These are phyloP conservation scores for Hyposmocoma kahamanoa DNA, from an alignment of 1,140 invertebrate species.

Conservation along the genomic window DNA sequence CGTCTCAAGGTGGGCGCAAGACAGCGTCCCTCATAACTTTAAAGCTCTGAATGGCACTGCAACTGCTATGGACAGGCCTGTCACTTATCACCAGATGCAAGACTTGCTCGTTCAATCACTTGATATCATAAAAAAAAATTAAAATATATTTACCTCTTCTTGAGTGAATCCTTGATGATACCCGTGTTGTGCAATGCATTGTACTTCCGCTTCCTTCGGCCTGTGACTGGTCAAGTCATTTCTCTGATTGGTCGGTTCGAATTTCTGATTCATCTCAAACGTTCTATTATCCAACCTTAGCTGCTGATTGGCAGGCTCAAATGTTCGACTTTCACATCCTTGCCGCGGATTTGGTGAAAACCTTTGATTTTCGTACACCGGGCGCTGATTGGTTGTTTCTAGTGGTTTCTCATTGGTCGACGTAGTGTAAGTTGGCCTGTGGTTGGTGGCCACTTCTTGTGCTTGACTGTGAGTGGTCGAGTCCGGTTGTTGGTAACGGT, in stretches of 20 bases:
- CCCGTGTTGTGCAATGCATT: conserved; percentile 19
- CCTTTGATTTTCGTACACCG: background rate
- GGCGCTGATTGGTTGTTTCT: conserved; percentile 4
- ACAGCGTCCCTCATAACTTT: no score
- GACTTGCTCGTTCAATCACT: no score
- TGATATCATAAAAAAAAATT: no score
- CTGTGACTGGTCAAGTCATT: conserved; percentile 20
- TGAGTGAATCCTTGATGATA: conserved; percentile 30
- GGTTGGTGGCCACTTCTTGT: conserved; percentile 14
- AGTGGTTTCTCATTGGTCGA: conserved; percentile 13
- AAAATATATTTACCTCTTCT: conserved; percentile 35
- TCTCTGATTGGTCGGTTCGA: conserved; percentile 24
- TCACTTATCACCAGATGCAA: no score
- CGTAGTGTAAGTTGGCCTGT: conserved; percentile 17
- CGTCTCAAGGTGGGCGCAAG: no score
- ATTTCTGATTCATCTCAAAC: conserved; percentile 1
- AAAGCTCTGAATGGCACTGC: no score
- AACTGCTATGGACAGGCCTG: no score
- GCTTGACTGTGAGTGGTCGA: conserved; percentile 12
- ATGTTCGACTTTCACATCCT: background rate
- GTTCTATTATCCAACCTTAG: no score
- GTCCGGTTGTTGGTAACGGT: conserved; percentile 13
- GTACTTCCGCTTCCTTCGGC: conserved; percentile 19
- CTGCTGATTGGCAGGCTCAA: background rate
- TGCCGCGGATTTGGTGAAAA: background rate